Conservation (phyloP, 2,113 vertebrate species). For the Oceanodroma tethys region DNA sequence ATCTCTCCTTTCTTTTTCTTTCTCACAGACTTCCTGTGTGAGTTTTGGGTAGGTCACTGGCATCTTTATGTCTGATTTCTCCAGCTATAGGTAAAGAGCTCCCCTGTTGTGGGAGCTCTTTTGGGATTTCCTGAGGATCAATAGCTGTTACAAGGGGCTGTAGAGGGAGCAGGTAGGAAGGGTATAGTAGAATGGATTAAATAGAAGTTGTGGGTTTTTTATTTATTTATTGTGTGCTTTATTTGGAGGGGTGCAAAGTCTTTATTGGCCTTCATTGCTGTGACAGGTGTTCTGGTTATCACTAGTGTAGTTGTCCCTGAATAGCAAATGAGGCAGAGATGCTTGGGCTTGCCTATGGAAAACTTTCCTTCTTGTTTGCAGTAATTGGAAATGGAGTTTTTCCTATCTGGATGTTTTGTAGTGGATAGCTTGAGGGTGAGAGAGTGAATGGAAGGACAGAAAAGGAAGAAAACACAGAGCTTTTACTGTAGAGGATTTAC, state of each 20-base stretch:
- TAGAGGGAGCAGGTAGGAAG: not conserved
- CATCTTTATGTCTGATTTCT: not conserved
- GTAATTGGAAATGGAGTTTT: not conserved
- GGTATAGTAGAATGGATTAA: not conserved
- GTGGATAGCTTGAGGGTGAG: not conserved
- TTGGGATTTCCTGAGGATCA: not conserved
- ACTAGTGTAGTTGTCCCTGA: not conserved
- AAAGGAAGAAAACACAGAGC: not conserved
- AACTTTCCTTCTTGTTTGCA: not conserved
- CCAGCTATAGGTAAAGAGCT: not conserved
- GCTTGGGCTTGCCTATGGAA: not conserved
- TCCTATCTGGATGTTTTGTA: not conserved
- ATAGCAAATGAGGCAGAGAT: not conserved
- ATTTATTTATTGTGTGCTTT: not conserved
- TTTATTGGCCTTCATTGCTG: not conserved
- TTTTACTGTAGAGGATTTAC: not conserved
- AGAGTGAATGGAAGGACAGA: not conserved
- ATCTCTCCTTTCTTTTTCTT: not conserved
- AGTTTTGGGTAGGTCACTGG: not conserved
- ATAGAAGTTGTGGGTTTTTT: not conserved
- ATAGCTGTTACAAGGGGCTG: not conserved
- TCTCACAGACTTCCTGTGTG: not conserved
- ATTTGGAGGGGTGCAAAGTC: not conserved
- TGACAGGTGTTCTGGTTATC: not conserved
- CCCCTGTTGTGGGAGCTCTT: not conserved